Conservation (phyloP, 2,113 vertebrate species). For the Myotis brandtii region DNA sequence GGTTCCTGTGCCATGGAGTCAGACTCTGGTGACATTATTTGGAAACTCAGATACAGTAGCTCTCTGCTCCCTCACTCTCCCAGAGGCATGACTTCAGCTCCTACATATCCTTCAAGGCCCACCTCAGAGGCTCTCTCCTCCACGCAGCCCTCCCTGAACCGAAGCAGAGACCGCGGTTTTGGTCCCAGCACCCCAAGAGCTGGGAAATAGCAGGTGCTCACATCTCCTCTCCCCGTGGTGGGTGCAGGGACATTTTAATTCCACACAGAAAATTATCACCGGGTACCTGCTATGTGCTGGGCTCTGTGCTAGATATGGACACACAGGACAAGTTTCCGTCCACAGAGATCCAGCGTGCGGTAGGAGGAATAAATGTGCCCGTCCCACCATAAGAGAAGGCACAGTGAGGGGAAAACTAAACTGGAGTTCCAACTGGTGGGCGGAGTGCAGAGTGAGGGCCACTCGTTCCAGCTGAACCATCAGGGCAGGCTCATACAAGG, state of each 20-base stretch:
- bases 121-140: neutral
- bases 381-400: rapidly evolving
- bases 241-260: neutral
- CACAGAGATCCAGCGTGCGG: neutral
- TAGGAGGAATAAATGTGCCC: rapidly evolving
- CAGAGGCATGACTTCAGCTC: neutral
- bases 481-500: rapidly evolving
- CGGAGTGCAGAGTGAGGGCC: neutral
- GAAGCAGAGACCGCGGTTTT: rapidly evolving
- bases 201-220: neutral
- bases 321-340: neutral
- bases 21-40: neutral
- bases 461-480: rapidly evolving
- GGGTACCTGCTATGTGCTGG: neutral
- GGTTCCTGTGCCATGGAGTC: neutral
- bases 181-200: neutral
- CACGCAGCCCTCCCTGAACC: neutral
- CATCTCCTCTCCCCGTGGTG: neutral
- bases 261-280: neutral
- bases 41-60: neutral
- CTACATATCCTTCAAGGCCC: neutral
- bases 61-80: rapidly evolving
- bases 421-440: rapidly evolving
- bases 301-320: too few relatives aligned
- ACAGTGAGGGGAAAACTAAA: neutral